Conservation (phyloP, 2,797 vertebrate species). For the Lepilemur ruficaudatus region DNA sequence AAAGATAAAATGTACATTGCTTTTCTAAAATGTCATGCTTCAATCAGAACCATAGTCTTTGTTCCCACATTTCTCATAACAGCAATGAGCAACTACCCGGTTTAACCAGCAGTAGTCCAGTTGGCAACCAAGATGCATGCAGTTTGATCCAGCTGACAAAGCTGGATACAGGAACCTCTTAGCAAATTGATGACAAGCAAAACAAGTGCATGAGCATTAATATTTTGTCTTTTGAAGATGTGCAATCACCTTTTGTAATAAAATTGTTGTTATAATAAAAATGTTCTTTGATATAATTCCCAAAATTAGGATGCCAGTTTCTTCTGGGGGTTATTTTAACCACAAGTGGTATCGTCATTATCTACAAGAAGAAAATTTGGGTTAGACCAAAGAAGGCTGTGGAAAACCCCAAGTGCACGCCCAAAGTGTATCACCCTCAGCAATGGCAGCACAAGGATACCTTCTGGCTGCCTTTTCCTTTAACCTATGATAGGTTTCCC, state of each 20-base stretch:
- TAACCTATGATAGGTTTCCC: not conserved
- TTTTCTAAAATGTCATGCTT: constrained; percentile 39
- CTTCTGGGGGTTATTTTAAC: not conserved
- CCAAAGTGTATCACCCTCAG: not conserved
- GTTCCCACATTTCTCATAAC: not conserved
- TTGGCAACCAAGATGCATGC: not conserved
- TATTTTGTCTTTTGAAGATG: constrained; percentile 9
- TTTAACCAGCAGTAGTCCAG: not conserved
- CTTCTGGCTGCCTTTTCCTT: not conserved
- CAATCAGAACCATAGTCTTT: not conserved
- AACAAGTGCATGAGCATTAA: not conserved
- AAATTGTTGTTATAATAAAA: not conserved
- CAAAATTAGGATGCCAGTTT: not conserved
- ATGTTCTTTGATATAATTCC: not conserved
- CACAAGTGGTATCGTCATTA: not conserved
- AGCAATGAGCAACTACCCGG: not conserved
- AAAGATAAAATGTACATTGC: constrained; percentile 5
- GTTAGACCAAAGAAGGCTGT: not conserved
- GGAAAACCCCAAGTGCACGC: not conserved
- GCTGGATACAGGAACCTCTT: not conserved
- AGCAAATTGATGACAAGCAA: not conserved
- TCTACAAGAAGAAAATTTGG: not conserved
- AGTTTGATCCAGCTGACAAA: not conserved
- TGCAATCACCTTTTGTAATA: not conserved
- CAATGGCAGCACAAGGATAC: not conserved